Evolutionary conservation across 1,140 invertebrate species (phyloP), one percentile per base, ranked within the genome.

Genomic region (Alviniconcha marisindica): DNA sequence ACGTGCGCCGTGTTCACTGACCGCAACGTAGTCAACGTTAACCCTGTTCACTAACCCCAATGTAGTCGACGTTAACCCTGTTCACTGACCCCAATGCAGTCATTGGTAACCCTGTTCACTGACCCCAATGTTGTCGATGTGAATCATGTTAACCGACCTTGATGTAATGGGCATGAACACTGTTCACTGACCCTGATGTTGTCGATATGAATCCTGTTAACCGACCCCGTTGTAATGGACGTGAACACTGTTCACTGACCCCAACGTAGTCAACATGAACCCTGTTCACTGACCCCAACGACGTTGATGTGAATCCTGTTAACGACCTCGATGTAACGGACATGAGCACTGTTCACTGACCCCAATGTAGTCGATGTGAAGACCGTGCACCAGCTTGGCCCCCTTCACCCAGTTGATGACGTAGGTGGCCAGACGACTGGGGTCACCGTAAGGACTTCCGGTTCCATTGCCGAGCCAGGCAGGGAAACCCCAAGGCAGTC

Each of bases 401-500:
- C 90, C 90, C 24, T 83, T 73, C 7, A 92, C 85, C 92, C 92
- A 92, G 56, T 88, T 89, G 24, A 89, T 78, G 54, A 92, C 81
- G 73, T 92, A 92, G 33, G 42, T 82, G 56, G 91, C 88, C n/a
- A 90, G 87, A 5, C 81, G 38, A 0, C 63, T 60, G 10, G 87
- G 86, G 51, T 88, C 84, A 3, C 15, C 77, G 85, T 91, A 92
- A 18, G 91, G 91, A 78, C 88, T 86, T 31, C 83, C 51, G 12
- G 85, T 86, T 56, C 86, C 87, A 48, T 85, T 79, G 15, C 87
- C 87, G 73, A 88, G 76, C 91, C 91, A 93, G 28, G 88, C 89
- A 74, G 91, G 91, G 85, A 92, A 91, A 69, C 82, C 85, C 91
- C 91, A 93, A 15, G 91, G 88, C n/a, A 92, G 84, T 48, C 87